phyloP scores from a whole-genome alignment of 2,888 invertebrate species.

The Drosophila anceps region DNA sequence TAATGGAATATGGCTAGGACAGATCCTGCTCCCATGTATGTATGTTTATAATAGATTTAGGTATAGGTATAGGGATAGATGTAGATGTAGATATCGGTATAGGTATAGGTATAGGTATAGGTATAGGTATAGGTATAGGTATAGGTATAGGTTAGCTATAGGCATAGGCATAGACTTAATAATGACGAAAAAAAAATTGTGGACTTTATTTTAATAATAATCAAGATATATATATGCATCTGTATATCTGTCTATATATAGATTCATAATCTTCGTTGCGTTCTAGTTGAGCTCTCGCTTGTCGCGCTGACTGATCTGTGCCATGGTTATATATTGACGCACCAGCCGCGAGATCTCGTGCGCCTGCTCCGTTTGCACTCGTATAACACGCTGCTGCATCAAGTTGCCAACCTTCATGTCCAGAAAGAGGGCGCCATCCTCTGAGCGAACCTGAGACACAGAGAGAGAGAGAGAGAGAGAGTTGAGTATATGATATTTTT shows the following conservation, averaged over 20 bases:
- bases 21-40: conserved; percentile 15
- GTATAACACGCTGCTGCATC: conserved; percentile 97
- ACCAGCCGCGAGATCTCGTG: conserved; percentile 98
- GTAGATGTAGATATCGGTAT: too few relatives aligned
- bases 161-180: conserved; percentile 1
- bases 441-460: conserved; percentile 89
- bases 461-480: neutral
- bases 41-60: conserved; percentile 2
- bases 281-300: conserved; percentile 79
- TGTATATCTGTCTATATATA: conserved; percentile 3
- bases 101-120: neutral
- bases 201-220: conserved; percentile 30
- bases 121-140: neutral
- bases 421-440: conserved; percentile 95
- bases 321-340: conserved; percentile 97
- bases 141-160: neutral
- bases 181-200: conserved; percentile 17
- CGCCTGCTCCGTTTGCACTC: conserved; percentile 98
- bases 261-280: conserved; percentile 52
- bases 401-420: conserved; percentile 99
- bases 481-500: neutral
- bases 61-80: neutral
- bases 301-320: conserved; percentile 87
- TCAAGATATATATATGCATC: conserved; percentile 21
- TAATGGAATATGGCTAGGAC: conserved; percentile 57